phyloP scores from a whole-genome alignment of 2,113 vertebrate species.

The Pluvianellus socialis region DNA sequence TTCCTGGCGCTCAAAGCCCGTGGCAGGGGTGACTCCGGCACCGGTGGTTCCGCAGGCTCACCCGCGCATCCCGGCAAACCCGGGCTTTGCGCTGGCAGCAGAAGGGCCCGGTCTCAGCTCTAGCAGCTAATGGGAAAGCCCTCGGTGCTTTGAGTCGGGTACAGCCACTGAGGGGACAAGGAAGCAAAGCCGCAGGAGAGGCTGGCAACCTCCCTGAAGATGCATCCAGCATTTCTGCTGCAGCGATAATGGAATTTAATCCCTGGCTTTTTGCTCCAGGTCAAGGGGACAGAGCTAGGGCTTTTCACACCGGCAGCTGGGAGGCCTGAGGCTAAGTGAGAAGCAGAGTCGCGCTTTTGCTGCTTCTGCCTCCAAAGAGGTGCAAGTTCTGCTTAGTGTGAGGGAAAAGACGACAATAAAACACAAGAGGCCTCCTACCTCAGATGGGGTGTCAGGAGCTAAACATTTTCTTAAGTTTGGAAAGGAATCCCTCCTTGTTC shows the following conservation, averaged over 20 bases:
- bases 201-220: background rate
- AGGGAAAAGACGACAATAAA: background rate
- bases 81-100: background rate
- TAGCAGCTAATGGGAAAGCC: accelerated
- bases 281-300: background rate
- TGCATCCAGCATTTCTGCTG: background rate
- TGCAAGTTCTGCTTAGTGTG: background rate
- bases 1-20: background rate
- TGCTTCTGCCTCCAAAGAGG: background rate
- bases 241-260: background rate
- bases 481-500: conserved; percentile 88
- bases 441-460: conserved; percentile 83
- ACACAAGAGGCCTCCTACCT: conserved; percentile 80
- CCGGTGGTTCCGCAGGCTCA: no score
- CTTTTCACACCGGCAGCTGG: background rate
- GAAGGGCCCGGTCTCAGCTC: background rate
- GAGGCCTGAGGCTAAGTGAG: conserved; percentile 54
- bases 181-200: background rate
- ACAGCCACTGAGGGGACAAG: background rate
- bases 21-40: background rate
- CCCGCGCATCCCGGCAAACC: background rate
- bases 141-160: background rate
- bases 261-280: background rate
- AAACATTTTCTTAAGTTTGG: conserved; percentile 93
- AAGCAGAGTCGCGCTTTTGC: background rate